Evolutionary conservation across 2,888 invertebrate species (phyloP).

Genomic region (Capitulum mitella): DNA sequence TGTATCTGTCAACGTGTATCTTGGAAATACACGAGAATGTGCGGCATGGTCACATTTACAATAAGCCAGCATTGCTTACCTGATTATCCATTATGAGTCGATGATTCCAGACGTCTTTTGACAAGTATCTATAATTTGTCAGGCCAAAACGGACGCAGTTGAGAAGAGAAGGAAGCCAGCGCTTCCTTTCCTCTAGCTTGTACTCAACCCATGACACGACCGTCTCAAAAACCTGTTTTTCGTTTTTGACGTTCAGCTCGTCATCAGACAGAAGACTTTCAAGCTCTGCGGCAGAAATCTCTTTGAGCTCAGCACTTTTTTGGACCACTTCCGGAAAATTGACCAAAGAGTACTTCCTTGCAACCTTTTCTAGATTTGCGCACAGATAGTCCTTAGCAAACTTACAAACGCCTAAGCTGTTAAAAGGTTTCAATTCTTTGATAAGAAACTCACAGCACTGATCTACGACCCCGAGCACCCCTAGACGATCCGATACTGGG

Average conservation of each 20-base stretch:
- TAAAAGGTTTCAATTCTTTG: conserved; percentile 55
- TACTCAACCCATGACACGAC: conserved; percentile 63
- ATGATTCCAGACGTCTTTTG: conserved; percentile 40
- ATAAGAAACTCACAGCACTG: conserved; percentile 60
- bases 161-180: conserved; percentile 54
- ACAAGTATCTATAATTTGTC: conserved; percentile 54
- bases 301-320: conserved; percentile 52
- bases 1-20: too few species aligned
- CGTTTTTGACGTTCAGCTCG: conserved; percentile 61
- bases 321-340: neutral
- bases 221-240: conserved; percentile 66
- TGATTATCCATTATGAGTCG: conserved; percentile 34
- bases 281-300: conserved; percentile 55
- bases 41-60: too few species aligned
- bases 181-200: conserved; percentile 51
- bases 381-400: conserved; percentile 65
- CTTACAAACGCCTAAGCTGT: conserved; percentile 63
- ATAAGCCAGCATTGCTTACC: conserved; percentile 30
- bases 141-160: conserved; percentile 61
- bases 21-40: too few species aligned
- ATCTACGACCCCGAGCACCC: conserved; percentile 63
- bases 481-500: conserved; percentile 63
- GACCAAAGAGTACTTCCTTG: neutral
- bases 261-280: conserved; percentile 60
- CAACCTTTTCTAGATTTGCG: conserved; percentile 53